phyloP scores from a whole-genome alignment of 2,888 invertebrate genomes.

The Resseliella maxima region DNA sequence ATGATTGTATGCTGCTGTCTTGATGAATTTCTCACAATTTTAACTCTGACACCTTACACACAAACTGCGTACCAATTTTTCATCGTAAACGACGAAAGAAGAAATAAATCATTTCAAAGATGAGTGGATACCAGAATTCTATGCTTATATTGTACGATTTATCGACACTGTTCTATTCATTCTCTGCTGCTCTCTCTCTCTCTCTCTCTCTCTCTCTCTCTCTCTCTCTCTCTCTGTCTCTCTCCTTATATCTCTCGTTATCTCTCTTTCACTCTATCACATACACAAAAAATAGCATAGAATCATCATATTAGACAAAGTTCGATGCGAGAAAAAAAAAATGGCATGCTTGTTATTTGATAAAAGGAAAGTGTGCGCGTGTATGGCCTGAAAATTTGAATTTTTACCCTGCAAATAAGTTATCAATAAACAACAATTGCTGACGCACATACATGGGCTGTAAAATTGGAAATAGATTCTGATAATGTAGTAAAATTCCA shows the following conservation, averaged over 20 bases:
- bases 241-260: too few relatives aligned
- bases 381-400: not conserved
- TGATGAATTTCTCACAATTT: slow-evolving; percentile 14
- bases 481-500: not conserved
- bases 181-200: too few relatives aligned
- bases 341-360: too few relatives aligned
- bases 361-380: not conserved
- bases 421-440: not conserved
- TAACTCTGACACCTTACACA: not conserved
- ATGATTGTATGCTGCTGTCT: not conserved
- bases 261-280: too few relatives aligned
- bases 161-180: too few relatives aligned
- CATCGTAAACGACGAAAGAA: not conserved
- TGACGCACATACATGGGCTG: not conserved
- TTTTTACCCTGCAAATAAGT: not conserved
- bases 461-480: not conserved
- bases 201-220: too few relatives aligned
- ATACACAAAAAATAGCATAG: too few relatives aligned
- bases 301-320: too few relatives aligned
- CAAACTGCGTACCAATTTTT: not conserved
- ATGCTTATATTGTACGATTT: too few relatives aligned
- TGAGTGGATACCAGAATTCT: not conserved
- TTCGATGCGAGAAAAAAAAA: too few relatives aligned
- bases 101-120: not conserved
- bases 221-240: too few relatives aligned